These are phyloP conservation scores for Pelecanus crispus DNA, from an alignment of 2,113 vertebrate species.

Conservation along the genomic window DNA sequence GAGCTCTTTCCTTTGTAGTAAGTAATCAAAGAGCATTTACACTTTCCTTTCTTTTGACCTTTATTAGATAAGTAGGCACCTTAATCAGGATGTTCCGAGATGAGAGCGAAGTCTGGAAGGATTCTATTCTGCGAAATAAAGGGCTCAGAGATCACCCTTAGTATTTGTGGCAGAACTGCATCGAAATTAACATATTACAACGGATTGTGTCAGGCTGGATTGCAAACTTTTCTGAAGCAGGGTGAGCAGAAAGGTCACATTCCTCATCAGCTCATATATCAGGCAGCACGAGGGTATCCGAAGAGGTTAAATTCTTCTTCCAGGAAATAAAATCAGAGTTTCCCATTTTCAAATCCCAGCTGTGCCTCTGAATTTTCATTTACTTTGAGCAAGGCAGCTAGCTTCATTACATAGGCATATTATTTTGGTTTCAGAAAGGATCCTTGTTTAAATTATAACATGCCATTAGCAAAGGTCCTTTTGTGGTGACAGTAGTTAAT, in stretches of 20 bases:
- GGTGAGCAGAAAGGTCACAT: slow-evolving; percentile 65
- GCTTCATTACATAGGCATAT: neutral
- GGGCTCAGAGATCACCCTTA: slow-evolving; percentile 54
- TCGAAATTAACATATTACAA: slow-evolving; percentile 72
- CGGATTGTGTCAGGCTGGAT: slow-evolving; percentile 58
- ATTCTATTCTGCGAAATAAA: slow-evolving; percentile 43
- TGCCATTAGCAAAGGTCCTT: slow-evolving; percentile 21
- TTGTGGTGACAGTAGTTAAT: slow-evolving; percentile 6
- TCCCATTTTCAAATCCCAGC: neutral
- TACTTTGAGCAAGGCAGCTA: neutral
- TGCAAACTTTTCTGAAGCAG: slow-evolving; percentile 50
- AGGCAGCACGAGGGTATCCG: neutral
- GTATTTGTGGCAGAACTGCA: slow-evolving; percentile 53
- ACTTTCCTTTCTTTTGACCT: slow-evolving; percentile 51
- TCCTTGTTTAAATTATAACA: slow-evolving; percentile 13
- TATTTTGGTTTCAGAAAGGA: neutral
- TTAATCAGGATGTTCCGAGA: neutral
- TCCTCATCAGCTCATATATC: slow-evolving; percentile 36
- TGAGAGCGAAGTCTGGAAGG: slow-evolving; percentile 26
- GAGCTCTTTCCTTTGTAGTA: neutral
- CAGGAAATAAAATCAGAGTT: slow-evolving; percentile 23
- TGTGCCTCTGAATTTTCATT: neutral
- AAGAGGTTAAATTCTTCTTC: slow-evolving; percentile 41
- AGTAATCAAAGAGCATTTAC: neutral
- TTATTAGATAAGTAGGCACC: slow-evolving; percentile 37